A percentile compares a stretch with the other conserved stretches of the same genome.
Evolutionary conservation across 2,888 invertebrate genomes (phyloP).

Genomic region (Digitonthophagus gazella): DNA sequence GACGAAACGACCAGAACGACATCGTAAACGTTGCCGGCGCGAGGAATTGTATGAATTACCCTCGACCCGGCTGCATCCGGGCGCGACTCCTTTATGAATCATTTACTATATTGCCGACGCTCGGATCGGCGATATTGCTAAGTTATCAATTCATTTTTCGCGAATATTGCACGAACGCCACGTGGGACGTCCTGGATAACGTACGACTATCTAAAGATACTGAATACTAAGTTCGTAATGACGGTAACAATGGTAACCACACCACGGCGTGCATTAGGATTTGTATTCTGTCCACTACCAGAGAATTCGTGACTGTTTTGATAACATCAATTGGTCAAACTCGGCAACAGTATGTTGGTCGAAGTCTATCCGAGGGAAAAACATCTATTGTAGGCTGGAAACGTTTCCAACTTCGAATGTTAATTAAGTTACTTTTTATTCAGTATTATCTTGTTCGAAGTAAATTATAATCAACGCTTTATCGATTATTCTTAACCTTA

Average conservation of each 20-base stretch:
- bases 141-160: neutral
- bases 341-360: no score
- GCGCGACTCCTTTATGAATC: neutral
- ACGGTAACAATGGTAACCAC: neutral
- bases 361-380: no score
- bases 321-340: neutral
- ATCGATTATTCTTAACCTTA: no score
- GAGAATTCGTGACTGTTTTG: neutral
- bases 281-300: no score
- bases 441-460: no score
- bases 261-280: no score
- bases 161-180: neutral
- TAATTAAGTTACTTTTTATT: no score
- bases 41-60: neutral
- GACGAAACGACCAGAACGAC: neutral
- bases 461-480: no score
- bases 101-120: neutral
- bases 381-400: no score
- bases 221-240: no score
- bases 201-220: no score
- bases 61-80: neutral
- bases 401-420: no score
- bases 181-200: neutral
- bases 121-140: neutral
- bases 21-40: neutral